Base-by-base conservation (phyloP, 2,113 vertebrate genomes). In the Poeciliopsis prolifica region DNA sequence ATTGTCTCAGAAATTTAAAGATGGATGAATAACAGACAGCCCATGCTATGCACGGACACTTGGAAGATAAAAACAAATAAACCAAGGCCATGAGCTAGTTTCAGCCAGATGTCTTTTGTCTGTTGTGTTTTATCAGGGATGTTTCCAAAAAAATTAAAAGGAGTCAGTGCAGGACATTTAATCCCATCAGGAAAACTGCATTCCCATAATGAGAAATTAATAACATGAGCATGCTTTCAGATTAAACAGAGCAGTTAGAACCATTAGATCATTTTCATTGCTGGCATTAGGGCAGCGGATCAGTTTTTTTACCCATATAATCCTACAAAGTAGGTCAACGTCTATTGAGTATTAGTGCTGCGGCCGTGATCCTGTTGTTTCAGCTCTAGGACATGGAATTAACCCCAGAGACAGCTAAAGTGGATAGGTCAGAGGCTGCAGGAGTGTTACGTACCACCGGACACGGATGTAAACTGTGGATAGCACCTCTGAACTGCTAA, bases 121-220 rank as follows among this genome's bases (percentile, higher is more conserved):
- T 82, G 26, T 87, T 83, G 35, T 81, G 89, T 88, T 69, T 90
- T 87, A 86, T 75, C 72, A 64, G 42, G 35, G 44, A 83, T 93
- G 89, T 89, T 92, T 90, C 91, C 37, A n/a, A 84, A 87, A 71
- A 81, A 90, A 37, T 37, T 11, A 11, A 86, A 89, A 78, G 60
- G 84, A 91, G 81, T 77, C 86, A 72, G 83, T 85, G 73, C 67
- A 65, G 80, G 77, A 81, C 80, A 83, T 88, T 90, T 94, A 94
- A 95, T 94, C 92, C 91, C 91, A 94, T 93, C 92, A 93, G 76
- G 84, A 91, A 80, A 87, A 91, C 90, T 92, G 91, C 92, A 94
- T 93, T 94, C 91, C 88, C 88, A 81, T 95, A 93, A 95, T 95
- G 92, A 94, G 90, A 94, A 94, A 94, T 92, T 91, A 94, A 94